phyloP scores from a whole-genome alignment of 1,140 invertebrate genomes.

The Sipha flava region DNA sequence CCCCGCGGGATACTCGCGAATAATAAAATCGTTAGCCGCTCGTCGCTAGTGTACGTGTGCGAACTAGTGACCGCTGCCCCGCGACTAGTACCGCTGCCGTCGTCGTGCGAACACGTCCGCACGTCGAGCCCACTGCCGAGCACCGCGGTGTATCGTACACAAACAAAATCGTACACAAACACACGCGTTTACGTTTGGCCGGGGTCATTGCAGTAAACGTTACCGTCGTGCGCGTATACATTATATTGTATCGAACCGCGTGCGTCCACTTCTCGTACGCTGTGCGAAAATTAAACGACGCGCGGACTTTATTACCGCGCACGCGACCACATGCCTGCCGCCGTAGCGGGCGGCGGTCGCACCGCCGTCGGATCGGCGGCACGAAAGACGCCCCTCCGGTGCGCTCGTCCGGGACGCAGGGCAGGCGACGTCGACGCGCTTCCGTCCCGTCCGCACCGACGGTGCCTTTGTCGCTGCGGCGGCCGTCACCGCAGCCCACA shows the following conservation, averaged over 20 bases:
- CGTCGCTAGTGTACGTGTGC: neutral
- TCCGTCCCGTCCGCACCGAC: neutral
- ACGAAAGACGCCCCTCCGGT: neutral
- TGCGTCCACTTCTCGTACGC: too few relatives aligned
- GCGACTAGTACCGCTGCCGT: neutral
- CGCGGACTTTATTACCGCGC: too few relatives aligned
- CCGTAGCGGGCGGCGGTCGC: neutral
- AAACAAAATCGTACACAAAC: too few relatives aligned
- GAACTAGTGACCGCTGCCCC: slow-evolving; percentile 6
- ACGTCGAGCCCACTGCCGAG: too few relatives aligned
- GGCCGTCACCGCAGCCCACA: neutral
- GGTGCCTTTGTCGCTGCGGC: neutral
- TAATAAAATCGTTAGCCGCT: slow-evolving; percentile 30
- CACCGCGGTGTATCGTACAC: too few relatives aligned
- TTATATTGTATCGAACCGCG: too few relatives aligned
- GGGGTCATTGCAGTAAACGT: too few relatives aligned
- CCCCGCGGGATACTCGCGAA: neutral
- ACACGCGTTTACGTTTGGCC: too few relatives aligned
- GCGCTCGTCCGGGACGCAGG: neutral
- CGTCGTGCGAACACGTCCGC: neutral
- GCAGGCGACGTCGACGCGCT: neutral
- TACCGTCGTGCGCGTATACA: too few relatives aligned
- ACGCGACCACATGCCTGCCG: neutral
- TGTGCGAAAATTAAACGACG: too few relatives aligned
- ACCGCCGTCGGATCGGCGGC: neutral